phyloP scores from a whole-genome alignment of 2,113 vertebrate genomes.

The Corvus hawaiiensis region DNA sequence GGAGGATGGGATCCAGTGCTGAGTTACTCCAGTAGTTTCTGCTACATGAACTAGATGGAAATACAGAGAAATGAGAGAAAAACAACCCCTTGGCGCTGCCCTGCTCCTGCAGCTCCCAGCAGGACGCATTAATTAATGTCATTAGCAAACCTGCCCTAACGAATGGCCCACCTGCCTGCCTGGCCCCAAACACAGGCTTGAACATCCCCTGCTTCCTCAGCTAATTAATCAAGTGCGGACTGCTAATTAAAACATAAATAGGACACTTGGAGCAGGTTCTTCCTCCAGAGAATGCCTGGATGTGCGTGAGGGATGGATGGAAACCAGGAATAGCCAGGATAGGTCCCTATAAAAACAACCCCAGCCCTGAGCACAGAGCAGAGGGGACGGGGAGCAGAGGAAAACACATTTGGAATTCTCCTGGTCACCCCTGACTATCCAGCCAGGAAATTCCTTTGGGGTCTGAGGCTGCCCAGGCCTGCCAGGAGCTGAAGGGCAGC shows the following conservation, averaged over 20 bases:
- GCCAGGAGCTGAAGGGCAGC: not conserved
- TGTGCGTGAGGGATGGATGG: not conserved
- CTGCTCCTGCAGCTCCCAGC: not conserved
- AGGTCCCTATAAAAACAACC: not conserved
- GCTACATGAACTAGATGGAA: not conserved
- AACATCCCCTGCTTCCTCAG: not conserved
- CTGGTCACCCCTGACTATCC: not conserved
- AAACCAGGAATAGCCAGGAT: not conserved
- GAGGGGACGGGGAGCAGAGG: not conserved
- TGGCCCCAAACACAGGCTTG: rapidly evolving
- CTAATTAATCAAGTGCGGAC: not conserved
- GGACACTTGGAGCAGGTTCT: not conserved
- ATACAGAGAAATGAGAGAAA: rapidly evolving
- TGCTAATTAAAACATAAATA: not conserved
- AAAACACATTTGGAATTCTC: not conserved
- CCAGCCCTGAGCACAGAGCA: not conserved
- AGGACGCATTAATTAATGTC: not conserved
- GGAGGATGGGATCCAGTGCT: not conserved
- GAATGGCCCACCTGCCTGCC: not conserved
- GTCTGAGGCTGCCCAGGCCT: not conserved
- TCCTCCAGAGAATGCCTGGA: not conserved
- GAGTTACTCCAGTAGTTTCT: not conserved
- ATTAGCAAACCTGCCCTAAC: not conserved
- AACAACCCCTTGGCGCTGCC: not conserved
- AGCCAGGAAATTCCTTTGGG: not conserved